phyloP scores from a whole-genome alignment of 2,113 vertebrate species.

The Sminthopsis crassicaudata region DNA sequence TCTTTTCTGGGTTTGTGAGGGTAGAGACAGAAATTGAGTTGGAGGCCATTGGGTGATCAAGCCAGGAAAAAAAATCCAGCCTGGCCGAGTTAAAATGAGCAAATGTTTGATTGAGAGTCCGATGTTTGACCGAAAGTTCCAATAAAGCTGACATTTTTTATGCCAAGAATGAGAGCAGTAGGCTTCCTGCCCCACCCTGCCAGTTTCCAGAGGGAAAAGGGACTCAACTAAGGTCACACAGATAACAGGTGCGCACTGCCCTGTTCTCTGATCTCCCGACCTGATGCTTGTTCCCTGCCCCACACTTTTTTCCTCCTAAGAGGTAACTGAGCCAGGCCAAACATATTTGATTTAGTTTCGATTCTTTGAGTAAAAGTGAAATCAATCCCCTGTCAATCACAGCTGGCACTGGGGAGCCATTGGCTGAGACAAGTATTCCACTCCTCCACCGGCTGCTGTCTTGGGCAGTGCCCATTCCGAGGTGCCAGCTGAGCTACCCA shows the following conservation, averaged over 20 bases:
- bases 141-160: background rate
- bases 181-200: background rate
- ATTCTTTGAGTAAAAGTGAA: background rate
- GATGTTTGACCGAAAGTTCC: background rate
- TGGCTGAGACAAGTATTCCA: background rate
- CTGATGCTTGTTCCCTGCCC: background rate
- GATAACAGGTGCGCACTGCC: background rate
- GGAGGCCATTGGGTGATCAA: background rate
- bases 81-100: background rate
- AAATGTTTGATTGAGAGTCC: background rate
- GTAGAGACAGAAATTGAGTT: fast-evolving
- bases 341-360: background rate
- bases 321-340: background rate
- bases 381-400: background rate
- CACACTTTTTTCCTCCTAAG: background rate
- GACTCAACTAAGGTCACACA: background rate
- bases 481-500: fast-evolving
- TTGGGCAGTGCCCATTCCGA: background rate
- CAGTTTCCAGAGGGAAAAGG: background rate
- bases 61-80: background rate
- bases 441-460: background rate
- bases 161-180: background rate
- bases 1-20: too few relatives aligned
- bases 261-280: background rate
- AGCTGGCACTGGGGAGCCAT: background rate